Percentiles rank a stretch among this genome's conserved stretches.
These are phyloP conservation scores for Diplogasteroides magnus DNA, from an alignment of 1,140 invertebrate genomes.

Conservation along the genomic window DNA sequence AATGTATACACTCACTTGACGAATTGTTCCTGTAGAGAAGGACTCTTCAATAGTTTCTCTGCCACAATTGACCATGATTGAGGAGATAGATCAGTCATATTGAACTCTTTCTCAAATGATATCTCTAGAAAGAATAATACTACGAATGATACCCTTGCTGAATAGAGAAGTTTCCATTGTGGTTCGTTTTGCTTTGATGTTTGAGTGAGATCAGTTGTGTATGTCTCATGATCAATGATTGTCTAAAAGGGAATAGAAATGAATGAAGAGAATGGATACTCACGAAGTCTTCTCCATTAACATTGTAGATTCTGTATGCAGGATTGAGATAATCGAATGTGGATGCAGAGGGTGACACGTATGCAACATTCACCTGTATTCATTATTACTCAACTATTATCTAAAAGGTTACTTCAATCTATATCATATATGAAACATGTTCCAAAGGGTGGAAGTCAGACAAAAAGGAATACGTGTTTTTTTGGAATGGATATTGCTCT, in stretches of 20 bases:
- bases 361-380: slow-evolving; percentile 28
- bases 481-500: no score
- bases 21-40: slow-evolving; percentile 20
- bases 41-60: slow-evolving; percentile 9
- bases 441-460: no score
- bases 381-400: neutral
- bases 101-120: slow-evolving; percentile 38
- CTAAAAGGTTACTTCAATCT: no score
- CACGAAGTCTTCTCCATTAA: slow-evolving; percentile 33
- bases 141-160: no score
- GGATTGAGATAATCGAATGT: slow-evolving; percentile 46
- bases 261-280: neutral
- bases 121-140: neutral
- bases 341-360: slow-evolving; percentile 48
- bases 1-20: slow-evolving; percentile 14
- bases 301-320: slow-evolving; percentile 47
- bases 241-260: slow-evolving; percentile 31
- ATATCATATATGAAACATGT: slow-evolving; percentile 19
- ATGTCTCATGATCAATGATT: slow-evolving; percentile 44
- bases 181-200: slow-evolving; percentile 26
- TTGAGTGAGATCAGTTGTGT: slow-evolving; percentile 31
- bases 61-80: slow-evolving; percentile 36
- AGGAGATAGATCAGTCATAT: slow-evolving; percentile 38
- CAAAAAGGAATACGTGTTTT: no score
- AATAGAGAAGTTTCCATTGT: slow-evolving; percentile 48